Base-by-base conservation (phyloP, 2,113 vertebrate species). In the Plecturocebus donacophilus region DNA sequence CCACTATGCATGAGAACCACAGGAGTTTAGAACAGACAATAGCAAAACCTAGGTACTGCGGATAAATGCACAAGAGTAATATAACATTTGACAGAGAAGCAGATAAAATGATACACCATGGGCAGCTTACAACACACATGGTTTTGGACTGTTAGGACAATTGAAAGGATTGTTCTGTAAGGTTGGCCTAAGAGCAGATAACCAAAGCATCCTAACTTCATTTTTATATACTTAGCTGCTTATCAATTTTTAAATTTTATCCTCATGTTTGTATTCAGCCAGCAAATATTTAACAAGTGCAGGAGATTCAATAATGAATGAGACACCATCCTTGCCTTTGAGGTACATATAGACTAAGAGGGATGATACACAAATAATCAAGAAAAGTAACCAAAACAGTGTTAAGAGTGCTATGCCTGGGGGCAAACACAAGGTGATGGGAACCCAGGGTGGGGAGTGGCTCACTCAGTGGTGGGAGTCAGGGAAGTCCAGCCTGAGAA, bases 1-100 rank as follows among this genome's bases (percentile, higher is more conserved):
- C 42, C 40, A 25, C 20, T 10, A 4, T 6, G 17, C 40, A 0
- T 6, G 4, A 16, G 21, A 47, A n/a, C 40, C 11, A 5, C 19
- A 12, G 45, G 38, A n/a, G 8, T 23, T 75, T 35, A 49, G 35
- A 56, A 42, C 1, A 17, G 7, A 54, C 1, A 13, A 45, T 0
- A 83, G 52, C 25, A 66, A 90, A 83, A 77, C 1, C n/a, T 17
- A 52, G 9, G 19, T 6, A 27, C 17, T 42, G 1, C 1, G 45
- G 8, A 27, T 16, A 76, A 38, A 35, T 42, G 6, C 4, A n/a
- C 38, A 20, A 38, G 58, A 42, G 13, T 19, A 45, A 47, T 32
- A 38, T 80, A 58, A 52, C 19, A 6, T 68, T 70, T 81, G 35
- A 77, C 25, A 54, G 54, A 81, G 54, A 66, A 79, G 32, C 38